phyloP scores from a whole-genome alignment of 2,888 invertebrate species.

The Luperina nickerlii region DNA sequence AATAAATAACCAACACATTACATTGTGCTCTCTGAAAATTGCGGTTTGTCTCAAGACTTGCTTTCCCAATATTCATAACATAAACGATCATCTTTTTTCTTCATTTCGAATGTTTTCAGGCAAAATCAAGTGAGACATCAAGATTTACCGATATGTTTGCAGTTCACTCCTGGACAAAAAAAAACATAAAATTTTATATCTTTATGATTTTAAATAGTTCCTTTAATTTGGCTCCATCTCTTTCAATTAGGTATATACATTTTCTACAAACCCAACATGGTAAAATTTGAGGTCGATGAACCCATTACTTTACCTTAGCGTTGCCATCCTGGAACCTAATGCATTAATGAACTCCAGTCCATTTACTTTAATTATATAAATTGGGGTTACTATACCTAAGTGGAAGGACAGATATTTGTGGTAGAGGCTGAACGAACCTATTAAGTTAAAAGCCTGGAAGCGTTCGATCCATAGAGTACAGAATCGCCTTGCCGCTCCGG shows the following conservation, averaged over 20 bases:
- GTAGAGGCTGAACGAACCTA: conserved; percentile 15
- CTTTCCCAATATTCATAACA: conserved; percentile 44
- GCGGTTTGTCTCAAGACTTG: conserved; percentile 22
- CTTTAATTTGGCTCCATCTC: neutral
- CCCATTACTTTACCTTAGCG: conserved; percentile 10
- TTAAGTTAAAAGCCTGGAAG: conserved; percentile 34
- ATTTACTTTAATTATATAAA: conserved; percentile 21
- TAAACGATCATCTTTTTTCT: neutral
- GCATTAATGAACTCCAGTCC: neutral
- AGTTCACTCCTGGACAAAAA: neutral
- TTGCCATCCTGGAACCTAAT: conserved; percentile 12
- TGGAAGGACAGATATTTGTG: conserved; percentile 20
- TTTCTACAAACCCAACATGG: neutral
- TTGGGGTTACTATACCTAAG: conserved; percentile 7
- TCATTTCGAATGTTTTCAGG: conserved; percentile 12
- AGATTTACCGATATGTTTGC: too few species aligned
- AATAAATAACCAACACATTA: conserved; percentile 38
- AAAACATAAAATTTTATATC: neutral
- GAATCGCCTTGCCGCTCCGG: neutral
- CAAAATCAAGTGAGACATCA: neutral
- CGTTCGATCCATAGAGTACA: neutral
- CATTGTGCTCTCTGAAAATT: conserved; percentile 45
- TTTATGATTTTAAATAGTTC: neutral
- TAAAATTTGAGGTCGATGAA: conserved; percentile 12
- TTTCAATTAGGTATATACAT: neutral